Evolutionary conservation across 64 coral and sea anemone genomes (phyloP).

Genomic region (Cladopsammia gracilis): DNA sequence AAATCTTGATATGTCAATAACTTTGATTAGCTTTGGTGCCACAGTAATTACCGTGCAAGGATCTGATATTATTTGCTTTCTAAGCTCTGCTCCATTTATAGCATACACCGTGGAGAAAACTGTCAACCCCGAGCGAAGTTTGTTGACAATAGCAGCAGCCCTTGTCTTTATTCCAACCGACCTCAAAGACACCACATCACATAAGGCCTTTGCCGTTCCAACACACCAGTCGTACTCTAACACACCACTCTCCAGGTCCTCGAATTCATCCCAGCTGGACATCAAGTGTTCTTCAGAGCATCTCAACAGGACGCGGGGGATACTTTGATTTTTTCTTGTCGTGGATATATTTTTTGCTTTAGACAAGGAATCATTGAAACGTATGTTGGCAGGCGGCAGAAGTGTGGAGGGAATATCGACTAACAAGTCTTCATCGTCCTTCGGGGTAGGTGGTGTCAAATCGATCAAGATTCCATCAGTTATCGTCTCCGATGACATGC

Average conservation of each 20-base stretch:
- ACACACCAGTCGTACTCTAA: conserved; percentile 80
- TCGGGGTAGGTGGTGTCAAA: conserved; percentile 38
- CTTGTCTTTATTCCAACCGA: conserved; percentile 12
- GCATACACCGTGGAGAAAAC: conserved; percentile 61
- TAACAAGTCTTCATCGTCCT: neutral
- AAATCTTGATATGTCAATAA: conserved; percentile 54
- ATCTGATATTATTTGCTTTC: conserved; percentile 49
- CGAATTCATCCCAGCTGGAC: conserved; percentile 81
- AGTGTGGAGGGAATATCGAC: neutral
- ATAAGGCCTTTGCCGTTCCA: conserved; percentile 53
- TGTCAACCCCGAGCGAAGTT: conserved; percentile 55
- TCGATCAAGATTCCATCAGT: conserved; percentile 74
- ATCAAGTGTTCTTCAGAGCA: conserved; percentile 82
- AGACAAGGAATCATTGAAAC: neutral
- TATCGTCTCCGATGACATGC: conserved; percentile 30
- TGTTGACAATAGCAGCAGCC: conserved; percentile 53
- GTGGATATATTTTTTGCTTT: neutral
- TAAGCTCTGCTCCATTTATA: conserved; percentile 55
- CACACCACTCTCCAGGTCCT: conserved; percentile 78
- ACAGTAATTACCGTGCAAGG: conserved; percentile 59
- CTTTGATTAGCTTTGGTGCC: conserved; percentile 69
- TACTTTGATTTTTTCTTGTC: neutral
- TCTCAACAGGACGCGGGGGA: conserved; percentile 28
- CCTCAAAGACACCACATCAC: conserved; percentile 59
- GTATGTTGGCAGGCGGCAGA: neutral